Conservation (phyloP, 2,113 vertebrate genomes). For the Chroicocephalus ridibundus region DNA sequence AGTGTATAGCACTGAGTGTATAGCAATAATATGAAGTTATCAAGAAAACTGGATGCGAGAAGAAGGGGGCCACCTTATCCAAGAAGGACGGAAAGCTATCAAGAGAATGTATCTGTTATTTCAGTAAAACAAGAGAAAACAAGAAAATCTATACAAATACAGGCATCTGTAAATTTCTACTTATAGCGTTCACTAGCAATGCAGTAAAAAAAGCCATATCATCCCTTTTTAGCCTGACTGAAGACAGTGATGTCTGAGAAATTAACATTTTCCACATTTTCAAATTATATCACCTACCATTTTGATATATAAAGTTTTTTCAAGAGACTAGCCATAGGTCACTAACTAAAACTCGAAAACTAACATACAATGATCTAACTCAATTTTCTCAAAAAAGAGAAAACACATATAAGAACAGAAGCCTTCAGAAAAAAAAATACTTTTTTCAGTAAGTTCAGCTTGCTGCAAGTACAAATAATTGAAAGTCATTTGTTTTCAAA, state of each 20-base stretch:
- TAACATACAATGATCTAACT: neutral
- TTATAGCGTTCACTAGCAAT: neutral
- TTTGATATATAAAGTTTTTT: neutral
- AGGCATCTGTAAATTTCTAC: neutral
- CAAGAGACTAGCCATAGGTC: neutral
- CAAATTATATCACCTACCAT: neutral
- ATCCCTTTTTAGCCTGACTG: neutral
- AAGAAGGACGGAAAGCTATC: neutral
- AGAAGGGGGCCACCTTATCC: neutral
- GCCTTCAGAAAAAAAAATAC: fast-evolving
- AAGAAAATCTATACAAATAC: neutral
- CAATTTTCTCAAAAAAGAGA: neutral
- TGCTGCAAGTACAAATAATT: neutral
- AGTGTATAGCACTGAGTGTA: neutral
- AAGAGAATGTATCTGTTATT: neutral
- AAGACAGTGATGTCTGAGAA: neutral
- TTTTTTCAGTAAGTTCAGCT: neutral
- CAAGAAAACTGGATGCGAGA: neutral
- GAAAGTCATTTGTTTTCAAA: neutral
- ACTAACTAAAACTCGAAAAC: neutral
- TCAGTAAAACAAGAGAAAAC: neutral
- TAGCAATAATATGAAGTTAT: neutral
- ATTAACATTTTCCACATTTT: neutral
- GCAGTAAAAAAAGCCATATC: fast-evolving
- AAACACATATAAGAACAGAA: neutral